A percentile compares a stretch with the other conserved stretches of the same genome.
These are phyloP conservation scores for Herpetotheres cachinnans DNA, from an alignment of 2,113 vertebrate species.

Conservation along the genomic window DNA sequence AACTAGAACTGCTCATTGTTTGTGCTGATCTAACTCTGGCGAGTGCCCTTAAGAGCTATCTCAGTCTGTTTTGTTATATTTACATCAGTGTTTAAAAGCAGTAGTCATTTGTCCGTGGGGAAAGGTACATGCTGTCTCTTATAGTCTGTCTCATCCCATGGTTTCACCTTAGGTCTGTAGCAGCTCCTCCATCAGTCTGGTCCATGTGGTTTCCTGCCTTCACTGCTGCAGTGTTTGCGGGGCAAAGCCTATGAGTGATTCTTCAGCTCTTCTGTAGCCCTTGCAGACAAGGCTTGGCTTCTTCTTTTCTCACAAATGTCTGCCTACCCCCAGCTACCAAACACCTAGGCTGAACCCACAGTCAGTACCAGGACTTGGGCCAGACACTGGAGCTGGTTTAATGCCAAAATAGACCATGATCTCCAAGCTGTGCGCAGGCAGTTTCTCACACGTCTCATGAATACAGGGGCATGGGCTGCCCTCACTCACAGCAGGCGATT, in stretches of 20 bases:
- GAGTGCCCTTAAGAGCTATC: neutral
- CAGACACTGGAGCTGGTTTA: neutral
- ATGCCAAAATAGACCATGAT: neutral
- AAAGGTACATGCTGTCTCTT: neutral
- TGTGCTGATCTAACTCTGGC: neutral
- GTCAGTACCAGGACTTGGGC: neutral
- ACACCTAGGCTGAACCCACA: neutral
- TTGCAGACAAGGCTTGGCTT: neutral
- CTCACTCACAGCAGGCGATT: neutral
- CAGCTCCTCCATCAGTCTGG: neutral
- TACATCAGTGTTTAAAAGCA: neutral
- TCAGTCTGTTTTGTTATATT: neutral
- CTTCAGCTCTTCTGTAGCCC: neutral
- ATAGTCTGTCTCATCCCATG: neutral
- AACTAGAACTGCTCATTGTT: neutral
- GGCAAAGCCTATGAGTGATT: neutral
- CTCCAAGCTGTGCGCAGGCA: neutral
- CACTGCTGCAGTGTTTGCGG: neutral
- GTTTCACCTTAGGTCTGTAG: neutral
- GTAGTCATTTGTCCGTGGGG: neutral
- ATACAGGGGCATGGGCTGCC: neutral
- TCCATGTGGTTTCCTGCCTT: neutral
- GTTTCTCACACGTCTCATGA: neutral
- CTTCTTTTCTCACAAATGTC: neutral
- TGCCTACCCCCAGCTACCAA: neutral